Evolutionary conservation across 2,797 vertebrate genomes (phyloP), one percentile per base, ranked within the genome.

Genomic region (Phrynocephalus forsythii): DNA sequence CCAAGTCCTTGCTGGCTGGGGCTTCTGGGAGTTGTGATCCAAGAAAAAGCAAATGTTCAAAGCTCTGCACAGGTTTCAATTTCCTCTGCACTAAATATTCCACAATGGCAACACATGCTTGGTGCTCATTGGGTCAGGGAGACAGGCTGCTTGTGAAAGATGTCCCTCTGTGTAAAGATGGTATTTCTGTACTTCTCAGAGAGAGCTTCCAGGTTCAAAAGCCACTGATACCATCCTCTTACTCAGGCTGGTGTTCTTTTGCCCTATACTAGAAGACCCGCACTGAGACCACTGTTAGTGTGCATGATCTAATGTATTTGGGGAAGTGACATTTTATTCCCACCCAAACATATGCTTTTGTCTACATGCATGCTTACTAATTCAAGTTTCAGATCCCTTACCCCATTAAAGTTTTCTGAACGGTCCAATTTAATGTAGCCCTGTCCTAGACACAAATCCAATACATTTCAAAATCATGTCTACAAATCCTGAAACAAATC

Each of bases 401-500:
- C 24, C 28, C 60, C 79, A 88, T 79, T 91, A 95, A 92, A 86
- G 87, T 75, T 63, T 89, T 84, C 86, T 92, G 85, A 87, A 83
- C 86, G 93, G 87, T 75, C 56, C 11, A 86, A 79, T 86, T 77
- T 92, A 90, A 93, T 88, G 79, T 56, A 75, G 79, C 48, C 85
- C 76, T 0, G n/a, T 82, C 87, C 82, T 73, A 88, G 91, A 82
- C 85, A 50, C 75, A 88, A 48, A 38, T 90, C 56, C 81, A 86
- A 89, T 0, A 1, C 84, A 91, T 88, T 82, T 85, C 91, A 85
- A 92, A 90, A 38, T 87, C 28, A 0, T 60, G 87, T 80, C 90
- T 83, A 76, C 85, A 82, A 91, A 91, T 82, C 85, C 85, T 60
- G 68, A 93, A 91, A 84, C 20, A 83, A 94, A 94, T 88, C 86